These are phyloP conservation scores for Amphipoea oculea DNA, from an alignment of 2,888 invertebrate species.

Conservation along the genomic window DNA sequence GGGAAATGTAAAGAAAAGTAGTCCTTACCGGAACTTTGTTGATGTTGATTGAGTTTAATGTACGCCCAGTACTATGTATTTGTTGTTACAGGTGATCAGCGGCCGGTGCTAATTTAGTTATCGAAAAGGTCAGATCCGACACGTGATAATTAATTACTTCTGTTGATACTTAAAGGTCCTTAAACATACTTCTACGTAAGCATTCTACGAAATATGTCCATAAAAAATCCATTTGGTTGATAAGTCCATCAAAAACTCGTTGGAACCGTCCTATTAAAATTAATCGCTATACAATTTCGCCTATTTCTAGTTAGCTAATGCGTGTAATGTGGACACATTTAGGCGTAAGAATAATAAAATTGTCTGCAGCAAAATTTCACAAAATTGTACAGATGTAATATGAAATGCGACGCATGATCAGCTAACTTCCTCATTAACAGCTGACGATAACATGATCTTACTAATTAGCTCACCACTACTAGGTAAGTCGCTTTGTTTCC, in stretches of 20 bases:
- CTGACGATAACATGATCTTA: conserved; percentile 58
- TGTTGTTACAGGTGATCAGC: conserved; percentile 52
- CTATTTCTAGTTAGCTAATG: conserved; percentile 19
- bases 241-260: conserved; percentile 66
- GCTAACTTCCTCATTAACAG: conserved; percentile 39
- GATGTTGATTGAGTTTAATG: conserved; percentile 12
- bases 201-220: conserved; percentile 32
- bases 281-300: conserved; percentile 27
- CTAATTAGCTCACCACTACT: conserved; percentile 68
- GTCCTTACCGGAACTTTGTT: conserved; percentile 4
- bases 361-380: neutral
- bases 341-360: neutral
- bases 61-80: conserved; percentile 11
- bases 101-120: conserved; percentile 49
- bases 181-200: conserved; percentile 36
- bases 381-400: neutral
- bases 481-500: conserved; percentile 69
- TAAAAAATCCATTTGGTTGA: conserved; percentile 68
- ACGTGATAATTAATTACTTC: conserved; percentile 59
- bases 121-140: conserved; percentile 61
- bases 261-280: conserved; percentile 60
- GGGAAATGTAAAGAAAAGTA: neutral
- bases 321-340: neutral
- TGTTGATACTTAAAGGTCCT: conserved; percentile 53
- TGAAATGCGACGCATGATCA: conserved; percentile 22